Base-by-base conservation (phyloP, 1,140 invertebrate species). In the Nephila pilipes region DNA sequence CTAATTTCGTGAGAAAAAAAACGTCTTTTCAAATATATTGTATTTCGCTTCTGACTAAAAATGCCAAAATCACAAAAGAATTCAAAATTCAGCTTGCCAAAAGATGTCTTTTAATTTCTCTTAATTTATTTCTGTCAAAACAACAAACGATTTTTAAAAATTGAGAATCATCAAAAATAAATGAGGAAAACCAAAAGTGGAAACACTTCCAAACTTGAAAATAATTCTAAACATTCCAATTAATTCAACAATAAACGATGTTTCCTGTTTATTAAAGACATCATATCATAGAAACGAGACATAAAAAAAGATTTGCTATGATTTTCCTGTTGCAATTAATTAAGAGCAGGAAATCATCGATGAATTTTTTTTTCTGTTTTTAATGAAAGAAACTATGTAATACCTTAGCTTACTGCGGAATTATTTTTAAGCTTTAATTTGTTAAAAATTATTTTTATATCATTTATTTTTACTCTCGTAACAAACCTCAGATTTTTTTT, bases 261-360 rank as follows among this genome's bases (percentile, higher is more conserved):
- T 46, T 81, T 81, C 80, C 38, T 81, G 46, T 55, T 55, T 81
- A 46, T 75, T 75, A 54, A 38, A 81, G 12, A 46, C 80, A 81
- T 81, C 80, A 81, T 55, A 55, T 81, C 46, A 12, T 8, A 55
- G 80, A 54, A 81, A 81, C 80, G n/a, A 38, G 80, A 81, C 3
- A 29, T 32, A 75, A 75, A 81, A 80, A 81, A 81, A 81, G 80
- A 81, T 55, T 75, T 46, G 46, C 80, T 12, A 81, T 55, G 22
- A 81, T 81, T 81, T 81, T 81, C 80, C 80, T 55, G 46, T 81
- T 81, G 38, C 80, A 81, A 81, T 81, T 81, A 81, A 81, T 81
- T 81, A 81, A 81, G 14, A 20, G n/a, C 80, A 54, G 80, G 80
- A 81, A 81, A 55, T 81, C 80, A 81, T 81, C 22, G 46, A 25